These are phyloP conservation scores for Formica aserva DNA, from an alignment of 2,888 invertebrate species.

Conservation along the genomic window DNA sequence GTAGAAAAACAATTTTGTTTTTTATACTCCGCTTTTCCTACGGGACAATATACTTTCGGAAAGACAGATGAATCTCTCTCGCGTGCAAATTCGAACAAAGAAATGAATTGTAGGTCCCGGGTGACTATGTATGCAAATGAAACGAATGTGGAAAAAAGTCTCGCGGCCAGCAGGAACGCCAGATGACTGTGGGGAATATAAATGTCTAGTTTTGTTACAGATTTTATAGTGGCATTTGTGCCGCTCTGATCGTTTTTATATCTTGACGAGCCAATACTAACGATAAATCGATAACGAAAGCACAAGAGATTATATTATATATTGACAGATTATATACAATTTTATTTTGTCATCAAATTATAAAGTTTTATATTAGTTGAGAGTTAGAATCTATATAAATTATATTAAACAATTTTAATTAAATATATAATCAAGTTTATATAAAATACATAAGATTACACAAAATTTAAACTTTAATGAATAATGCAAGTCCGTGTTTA, in stretches of 20 bases:
- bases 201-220: conserved; percentile 6
- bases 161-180: not conserved
- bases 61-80: not conserved
- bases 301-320: not conserved
- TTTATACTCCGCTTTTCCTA: conserved; percentile 13
- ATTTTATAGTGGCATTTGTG: not conserved
- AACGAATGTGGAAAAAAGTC: conserved; percentile 22
- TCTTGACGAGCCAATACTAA: not conserved
- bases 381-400: not conserved
- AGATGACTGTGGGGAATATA: not conserved
- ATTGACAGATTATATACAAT: not conserved
- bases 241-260: not conserved
- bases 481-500: not conserved
- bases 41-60: conserved; percentile 23
- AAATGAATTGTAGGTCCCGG: conserved; percentile 40
- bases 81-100: conserved; percentile 15
- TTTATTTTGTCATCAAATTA: not conserved
- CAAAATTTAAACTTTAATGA: not conserved
- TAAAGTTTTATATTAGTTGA: not conserved
- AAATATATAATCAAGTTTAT: not conserved
- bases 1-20: not conserved
- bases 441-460: not conserved
- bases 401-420: not conserved
- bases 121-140: conserved; percentile 30
- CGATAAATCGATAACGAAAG: not conserved